Evolutionary conservation across 2,888 invertebrate genomes (phyloP).

Genomic region (Patella caerulea): DNA sequence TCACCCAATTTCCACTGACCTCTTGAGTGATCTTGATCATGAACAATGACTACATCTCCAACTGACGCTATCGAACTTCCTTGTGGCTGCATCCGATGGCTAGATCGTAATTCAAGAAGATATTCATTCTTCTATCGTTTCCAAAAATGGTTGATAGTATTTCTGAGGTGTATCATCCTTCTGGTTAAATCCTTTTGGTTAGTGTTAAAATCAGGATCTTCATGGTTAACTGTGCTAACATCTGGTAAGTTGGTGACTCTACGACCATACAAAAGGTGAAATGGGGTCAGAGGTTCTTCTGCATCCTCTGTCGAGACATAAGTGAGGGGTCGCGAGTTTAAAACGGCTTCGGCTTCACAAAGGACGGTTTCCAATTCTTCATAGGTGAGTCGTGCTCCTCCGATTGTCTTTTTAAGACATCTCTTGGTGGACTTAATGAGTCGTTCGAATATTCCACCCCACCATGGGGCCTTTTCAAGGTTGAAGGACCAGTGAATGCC

Average conservation of each 20-base stretch:
- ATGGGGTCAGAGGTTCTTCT: constrained; percentile 6
- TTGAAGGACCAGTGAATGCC: constrained; percentile 1
- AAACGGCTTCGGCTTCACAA: not conserved
- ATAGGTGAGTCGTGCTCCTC: not conserved
- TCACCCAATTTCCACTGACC: too few relatives aligned
- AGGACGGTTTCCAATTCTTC: constrained; percentile 6
- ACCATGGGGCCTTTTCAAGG: not conserved
- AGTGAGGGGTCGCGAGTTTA: not conserved
- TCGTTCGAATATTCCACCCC: too few relatives aligned
- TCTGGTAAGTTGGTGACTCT: not conserved
- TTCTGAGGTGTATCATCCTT: not conserved
- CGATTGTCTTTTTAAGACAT: not conserved
- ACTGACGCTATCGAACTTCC: too few relatives aligned
- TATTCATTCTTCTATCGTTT: too few relatives aligned
- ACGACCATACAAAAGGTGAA: not conserved
- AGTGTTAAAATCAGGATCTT: not conserved
- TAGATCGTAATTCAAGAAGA: too few relatives aligned
- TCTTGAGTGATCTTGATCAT: too few relatives aligned
- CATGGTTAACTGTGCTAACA: not conserved
- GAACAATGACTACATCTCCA: too few relatives aligned
- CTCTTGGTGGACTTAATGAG: too few relatives aligned
- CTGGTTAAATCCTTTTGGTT: not conserved
- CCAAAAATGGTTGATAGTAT: not conserved
- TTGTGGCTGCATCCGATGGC: too few relatives aligned
- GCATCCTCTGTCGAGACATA: not conserved